Conservation (phyloP, 1,140 invertebrate species). For the Mylabris phalerata region DNA sequence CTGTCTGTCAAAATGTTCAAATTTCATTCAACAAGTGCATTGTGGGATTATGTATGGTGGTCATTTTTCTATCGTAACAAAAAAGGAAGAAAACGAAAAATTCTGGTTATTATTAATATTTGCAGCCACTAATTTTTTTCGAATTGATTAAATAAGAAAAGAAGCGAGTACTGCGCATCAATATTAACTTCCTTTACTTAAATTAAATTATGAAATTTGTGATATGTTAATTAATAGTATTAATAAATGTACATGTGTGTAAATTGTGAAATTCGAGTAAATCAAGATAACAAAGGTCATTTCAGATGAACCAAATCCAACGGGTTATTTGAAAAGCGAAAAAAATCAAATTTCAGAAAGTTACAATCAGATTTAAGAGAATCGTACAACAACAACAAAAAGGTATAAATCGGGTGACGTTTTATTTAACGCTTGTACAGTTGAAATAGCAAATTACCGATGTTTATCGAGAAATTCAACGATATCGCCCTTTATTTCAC, state of each 20-base stretch:
- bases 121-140: constrained; percentile 1
- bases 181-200: constrained; percentile 16
- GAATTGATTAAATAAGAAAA: background rate
- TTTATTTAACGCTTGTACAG: too few relatives aligned
- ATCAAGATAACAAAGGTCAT: constrained; percentile 33
- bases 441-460: too few relatives aligned
- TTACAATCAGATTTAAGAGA: too few relatives aligned
- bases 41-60: constrained; percentile 38
- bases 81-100: constrained; percentile 5
- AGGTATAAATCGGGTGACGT: too few relatives aligned
- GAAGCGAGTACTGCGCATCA: constrained; percentile 16
- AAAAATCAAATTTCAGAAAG: background rate
- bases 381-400: too few relatives aligned
- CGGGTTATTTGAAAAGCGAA: constrained; percentile 27
- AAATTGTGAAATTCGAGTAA: constrained; percentile 23
- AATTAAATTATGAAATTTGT: constrained; percentile 30
- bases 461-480: too few relatives aligned
- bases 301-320: constrained; percentile 41
- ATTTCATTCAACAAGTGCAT: constrained; percentile 38
- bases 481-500: too few relatives aligned
- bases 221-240: constrained; percentile 31
- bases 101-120: background rate
- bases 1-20: constrained; percentile 15
- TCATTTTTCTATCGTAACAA: constrained; percentile 25
- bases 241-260: constrained; percentile 20